Evolutionary conservation across 2,888 invertebrate species (phyloP), one percentile per base, ranked within the genome.

Genomic region (Phengaris arion): DNA sequence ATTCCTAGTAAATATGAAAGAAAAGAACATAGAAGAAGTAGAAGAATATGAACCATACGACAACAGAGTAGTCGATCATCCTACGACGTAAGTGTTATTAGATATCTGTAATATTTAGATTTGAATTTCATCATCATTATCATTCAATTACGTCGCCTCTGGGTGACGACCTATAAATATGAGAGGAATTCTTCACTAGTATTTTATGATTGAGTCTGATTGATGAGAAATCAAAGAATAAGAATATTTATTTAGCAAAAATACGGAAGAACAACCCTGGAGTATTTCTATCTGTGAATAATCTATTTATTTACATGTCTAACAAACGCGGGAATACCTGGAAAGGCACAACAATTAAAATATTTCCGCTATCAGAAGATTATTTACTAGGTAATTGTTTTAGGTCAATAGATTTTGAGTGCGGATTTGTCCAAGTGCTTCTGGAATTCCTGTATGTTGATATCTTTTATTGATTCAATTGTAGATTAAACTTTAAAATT

Each of bases 21-120:
- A 94, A 77, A 94, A 94, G 79, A 91, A 94, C 77, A 82, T 93
- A 57, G 91, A 89, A 68, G 89, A 93, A 57, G 93, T 91, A 15
- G 94, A 94, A 73, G 95, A 95, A 77, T 96, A 96, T 81, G 95
- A 96, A 80, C 96, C 96, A 0, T 96, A 95, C 82, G 91, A 94
- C 75, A 94, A 96, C 85, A 90, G 96, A 81, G 94, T 94, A 2
- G 96, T 96, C 46, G 94, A 95, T 68, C 96, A 96, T 85, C 96
- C 96, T 2, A 96, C 96, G 48, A 96, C 96, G 96, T 96, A 87
- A 95, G 96, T 95, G 74, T 55, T 59, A 35, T 35, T 35, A 35
- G 35, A 48, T 22, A 48, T 48, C 8, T 48, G 48, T 48, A 48
- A 6, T 48, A 48, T 4, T 8, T 35, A 35, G 35, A 35, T 35